Evolutionary conservation across 2,888 invertebrate species (phyloP), one percentile per base, ranked within the genome.

Genomic region (Hyles lineata): DNA sequence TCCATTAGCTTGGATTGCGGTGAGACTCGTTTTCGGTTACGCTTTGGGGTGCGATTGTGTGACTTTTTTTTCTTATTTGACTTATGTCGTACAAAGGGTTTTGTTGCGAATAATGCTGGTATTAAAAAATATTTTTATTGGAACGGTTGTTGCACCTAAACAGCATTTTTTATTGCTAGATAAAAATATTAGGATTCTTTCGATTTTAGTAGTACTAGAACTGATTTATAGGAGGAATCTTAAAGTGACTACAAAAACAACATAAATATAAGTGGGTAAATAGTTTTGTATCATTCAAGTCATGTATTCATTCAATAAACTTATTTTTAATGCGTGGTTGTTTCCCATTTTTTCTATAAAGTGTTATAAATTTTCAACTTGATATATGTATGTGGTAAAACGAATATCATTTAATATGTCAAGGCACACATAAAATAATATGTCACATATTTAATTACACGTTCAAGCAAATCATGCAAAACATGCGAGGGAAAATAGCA

Each of bases 1-100:
- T 94, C 94, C 94, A 94, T 94, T 94, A 94, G 93, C 92, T 94
- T 89, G 93, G 94, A 94, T 94, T 94, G 94, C 93, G 91, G 92
- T 89, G 89, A 87, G 87, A 89, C 90, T 90, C 91, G 93, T 91
- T 93, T 93, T 94, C 91, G 92, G 94, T 94, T 93, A 92, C 93
- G 89, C 88, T 89, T 87, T 90, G 89, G 93, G 92, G 93, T 90
- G 91, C 89, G 90, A 91, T 90, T 91, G 91, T 91, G 86, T 80
- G 81, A 87, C 84, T 83, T 85, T 86, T 89, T 85, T 84, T 81
- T 79, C 79, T 83, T 81, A 77, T 78, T 81, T 82, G 82, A 76
- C 82, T 77, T 77, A 73, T 78, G 80, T 77, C 77, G 77, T 82
- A 87, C 85, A 89, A 89, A 87, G 87, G 87, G 85, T 85, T 84